phyloP scores from a whole-genome alignment of 2,113 vertebrate genomes.

The Bubo bubo region DNA sequence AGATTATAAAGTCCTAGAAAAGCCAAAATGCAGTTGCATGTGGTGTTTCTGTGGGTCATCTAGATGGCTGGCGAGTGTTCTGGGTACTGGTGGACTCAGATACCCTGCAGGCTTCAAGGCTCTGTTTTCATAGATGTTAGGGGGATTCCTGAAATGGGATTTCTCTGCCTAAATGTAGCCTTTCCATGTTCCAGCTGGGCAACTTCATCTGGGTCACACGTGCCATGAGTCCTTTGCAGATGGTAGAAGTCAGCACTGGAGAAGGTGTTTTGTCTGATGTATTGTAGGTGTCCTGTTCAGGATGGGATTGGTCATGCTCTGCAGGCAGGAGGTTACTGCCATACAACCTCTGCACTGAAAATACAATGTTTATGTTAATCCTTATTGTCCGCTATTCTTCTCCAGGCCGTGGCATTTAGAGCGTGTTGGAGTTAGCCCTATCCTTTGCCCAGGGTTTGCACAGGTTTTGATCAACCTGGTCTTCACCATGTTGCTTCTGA shows the following conservation, averaged over 20 bases:
- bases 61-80: neutral
- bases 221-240: neutral
- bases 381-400: neutral
- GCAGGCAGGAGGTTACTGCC: neutral
- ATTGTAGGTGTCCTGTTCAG: neutral
- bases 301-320: neutral
- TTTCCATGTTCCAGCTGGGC: neutral
- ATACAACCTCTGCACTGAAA: neutral
- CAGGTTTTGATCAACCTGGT: neutral
- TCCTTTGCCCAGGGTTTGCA: neutral
- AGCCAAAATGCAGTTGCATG: neutral
- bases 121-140: neutral
- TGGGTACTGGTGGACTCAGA: neutral
- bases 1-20: neutral
- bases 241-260: neutral
- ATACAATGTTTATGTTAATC: neutral
- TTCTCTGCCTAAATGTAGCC: neutral
- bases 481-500: neutral
- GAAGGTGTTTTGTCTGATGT: neutral
- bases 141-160: neutral
- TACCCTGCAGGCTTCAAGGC: neutral
- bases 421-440: neutral
- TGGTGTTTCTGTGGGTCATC: neutral
- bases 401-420: neutral
- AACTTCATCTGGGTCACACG: accelerated